Evolutionary conservation across 2,888 invertebrate species (phyloP).

Genomic region (Vandiemenella viatica): DNA sequence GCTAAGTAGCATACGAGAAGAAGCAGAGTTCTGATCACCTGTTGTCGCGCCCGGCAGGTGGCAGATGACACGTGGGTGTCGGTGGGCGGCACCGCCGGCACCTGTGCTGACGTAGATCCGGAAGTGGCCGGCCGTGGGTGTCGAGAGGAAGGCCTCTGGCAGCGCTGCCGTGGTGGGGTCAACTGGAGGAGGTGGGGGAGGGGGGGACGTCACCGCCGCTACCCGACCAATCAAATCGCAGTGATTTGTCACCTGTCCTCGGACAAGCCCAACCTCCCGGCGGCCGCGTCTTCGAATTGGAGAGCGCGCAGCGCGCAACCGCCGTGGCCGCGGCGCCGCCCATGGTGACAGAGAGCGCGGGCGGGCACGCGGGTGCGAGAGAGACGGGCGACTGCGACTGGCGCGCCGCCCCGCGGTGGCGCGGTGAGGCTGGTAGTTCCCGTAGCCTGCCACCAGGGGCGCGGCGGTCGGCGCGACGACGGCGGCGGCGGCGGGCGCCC

Average conservation of each 20-base stretch:
- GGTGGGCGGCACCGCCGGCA: not conserved
- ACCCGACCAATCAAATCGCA: constrained; percentile 22
- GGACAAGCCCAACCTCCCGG: constrained; percentile 10
- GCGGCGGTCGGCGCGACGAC: not conserved
- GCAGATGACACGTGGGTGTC: constrained; percentile 3
- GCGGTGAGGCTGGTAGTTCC: not conserved
- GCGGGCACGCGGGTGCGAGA: not conserved
- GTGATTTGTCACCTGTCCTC: constrained; percentile 17
- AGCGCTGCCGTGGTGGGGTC: constrained; percentile 20
- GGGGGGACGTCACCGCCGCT: constrained; percentile 8
- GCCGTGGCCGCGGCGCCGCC: not conserved
- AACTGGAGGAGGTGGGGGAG: constrained; percentile 16
- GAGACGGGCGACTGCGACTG: not conserved
- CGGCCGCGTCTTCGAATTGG: constrained; percentile 10
- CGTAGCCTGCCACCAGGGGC: not conserved
- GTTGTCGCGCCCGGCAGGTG: constrained; percentile 2
- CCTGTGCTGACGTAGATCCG: not conserved
- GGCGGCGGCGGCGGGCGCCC: not conserved
- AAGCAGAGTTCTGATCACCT: no score
- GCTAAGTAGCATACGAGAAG: no score
- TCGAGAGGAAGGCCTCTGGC: not conserved
- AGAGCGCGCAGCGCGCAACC: constrained; percentile 1
- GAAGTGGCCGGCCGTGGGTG: not conserved
- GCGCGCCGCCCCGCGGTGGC: not conserved
- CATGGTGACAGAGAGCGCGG: not conserved